Evolutionary conservation across 2,113 vertebrate species (phyloP), one percentile per base, ranked within the genome.

Genomic region (Scomber japonicus): DNA sequence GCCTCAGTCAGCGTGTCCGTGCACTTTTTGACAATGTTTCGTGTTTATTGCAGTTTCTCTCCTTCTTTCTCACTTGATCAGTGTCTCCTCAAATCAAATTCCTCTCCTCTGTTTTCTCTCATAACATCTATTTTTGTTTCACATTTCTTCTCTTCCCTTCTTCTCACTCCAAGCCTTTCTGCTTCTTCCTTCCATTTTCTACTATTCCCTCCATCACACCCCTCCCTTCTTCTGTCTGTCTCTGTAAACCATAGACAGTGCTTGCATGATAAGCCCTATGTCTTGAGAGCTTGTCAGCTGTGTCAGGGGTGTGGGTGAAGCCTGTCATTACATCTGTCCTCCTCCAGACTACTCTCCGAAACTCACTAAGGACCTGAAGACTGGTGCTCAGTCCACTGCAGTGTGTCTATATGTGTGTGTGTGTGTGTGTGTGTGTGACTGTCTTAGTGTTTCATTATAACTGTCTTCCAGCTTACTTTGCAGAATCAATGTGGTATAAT

Each of bases 221-320:
- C 24, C 24, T 27, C 66, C 70, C 57, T 64, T 44, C 10, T 0
- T 11, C 62, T 70, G 54, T 66, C 70, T 80, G 69, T 15, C 19
- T 69, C 13, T 17, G 31, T 75, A 62, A 24, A 17, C 53, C 0
- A 16, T 40, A 57, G 90, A 78, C 91, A 85, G 86, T 71, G 85
- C 82, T 70, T 1, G 50, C 45, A 49, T 70, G 79, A 88, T 83
- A 54, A 84, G 79, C 76, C 70, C 72, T 16, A 12, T 73, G 79
- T 79, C 55, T 80, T 71, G 69, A 85, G 88, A 85, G 80, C 88
- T 84, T 90, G 81, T 91, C 89, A 88, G 68, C 77, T 40, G 54
- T 82, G 83, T 86, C 83, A 68, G 71, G 77, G 64, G 60, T 69
- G 76, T 75, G 88, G 85, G 70, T 83, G 82, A 90, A 81, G 82